A percentile compares a stretch with the other conserved stretches of the same genome.
phyloP scores from a whole-genome alignment of 1,140 invertebrate genomes.

The Aradophagus sp. region DNA sequence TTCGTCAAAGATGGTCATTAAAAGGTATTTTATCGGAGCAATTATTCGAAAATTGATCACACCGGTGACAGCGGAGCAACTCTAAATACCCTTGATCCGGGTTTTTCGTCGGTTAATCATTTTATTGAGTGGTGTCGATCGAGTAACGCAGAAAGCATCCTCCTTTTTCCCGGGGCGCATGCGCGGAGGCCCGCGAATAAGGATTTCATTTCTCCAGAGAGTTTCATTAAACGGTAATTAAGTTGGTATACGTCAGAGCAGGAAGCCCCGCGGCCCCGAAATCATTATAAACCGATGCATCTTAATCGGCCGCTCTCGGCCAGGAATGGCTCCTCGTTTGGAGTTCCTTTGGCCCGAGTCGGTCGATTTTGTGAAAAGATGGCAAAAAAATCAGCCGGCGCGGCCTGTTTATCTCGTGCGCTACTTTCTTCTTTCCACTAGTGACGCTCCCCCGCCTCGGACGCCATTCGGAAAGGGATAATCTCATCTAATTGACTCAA shows the following conservation, averaged over 20 bases:
- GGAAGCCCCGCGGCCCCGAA: slow-evolving; percentile 48
- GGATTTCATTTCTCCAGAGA: slow-evolving; percentile 67
- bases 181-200: slow-evolving; percentile 56
- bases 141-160: slow-evolving; percentile 32
- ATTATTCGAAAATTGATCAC: too few species aligned
- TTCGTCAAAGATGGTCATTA: too few species aligned
- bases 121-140: slow-evolving; percentile 41
- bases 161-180: slow-evolving; percentile 32
- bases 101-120: slow-evolving; percentile 17
- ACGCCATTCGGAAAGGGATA: slow-evolving; percentile 57
- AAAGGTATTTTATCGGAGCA: too few species aligned
- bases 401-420: slow-evolving; percentile 62
- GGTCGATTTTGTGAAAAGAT: too few species aligned
- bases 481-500: slow-evolving; percentile 67
- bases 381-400: too few species aligned
- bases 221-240: slow-evolving; percentile 73
- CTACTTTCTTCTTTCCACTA: slow-evolving; percentile 41
- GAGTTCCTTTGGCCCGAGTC: slow-evolving; percentile 21
- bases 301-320: slow-evolving; percentile 62
- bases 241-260: slow-evolving; percentile 62
- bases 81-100: slow-evolving; percentile 27
- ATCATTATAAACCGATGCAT: slow-evolving; percentile 71
- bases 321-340: slow-evolving; percentile 16
- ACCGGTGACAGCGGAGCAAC: neutral
- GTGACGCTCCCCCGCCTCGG: neutral